Base-by-base conservation (phyloP, 2,113 vertebrate genomes). In the Podocnemis expansa region DNA sequence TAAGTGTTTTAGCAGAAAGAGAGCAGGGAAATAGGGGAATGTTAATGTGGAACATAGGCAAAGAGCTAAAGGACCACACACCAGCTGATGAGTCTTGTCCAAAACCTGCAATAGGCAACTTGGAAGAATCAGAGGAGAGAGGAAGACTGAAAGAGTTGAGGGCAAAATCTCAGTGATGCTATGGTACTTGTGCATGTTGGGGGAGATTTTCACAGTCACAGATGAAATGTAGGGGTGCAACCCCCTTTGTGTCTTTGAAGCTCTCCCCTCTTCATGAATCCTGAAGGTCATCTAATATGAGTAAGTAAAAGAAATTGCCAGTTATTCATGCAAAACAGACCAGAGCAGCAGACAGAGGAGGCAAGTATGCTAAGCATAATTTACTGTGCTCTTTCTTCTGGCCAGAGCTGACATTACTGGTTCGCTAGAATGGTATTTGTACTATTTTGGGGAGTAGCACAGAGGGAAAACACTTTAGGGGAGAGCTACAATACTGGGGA, bases 401-500 rank as follows among this genome's bases (percentile, higher is more conserved):
- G 38, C 5, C 2, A 1, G 3, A 1, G 0, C 31, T 31, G 6
- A 67, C 75, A 73, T 47, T 9, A 5, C 25, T 58, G n/a, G n/a
- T n/a, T n/a, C 29, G 56, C 19, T 58, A 29, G 29, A 29, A 29
- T 29, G 22, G 41, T 27, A 4, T 76, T 43, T 45, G 43, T 84
- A 16, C 85, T 3, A 0, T 5, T 67, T 84, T 21, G 9, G 75
- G 80, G 85, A 56, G 11, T 0, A 0, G 54, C 29, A 7, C 2
- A 27, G 11, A n/a, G 52, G 67, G 80, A 19, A 4, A 11, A 12
- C 19, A 45, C 49, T 82, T 43, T 89, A 19, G 87, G 45, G 49
- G 14, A 56, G 81, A 9, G 0, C 11, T 1, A 10, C 6, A 0
- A 17, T 80, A 88, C 85, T 83, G 22, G 34, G 54, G 3, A 25